Conservation (phyloP, 2,797 vertebrate genomes). For the Platalea minor region DNA sequence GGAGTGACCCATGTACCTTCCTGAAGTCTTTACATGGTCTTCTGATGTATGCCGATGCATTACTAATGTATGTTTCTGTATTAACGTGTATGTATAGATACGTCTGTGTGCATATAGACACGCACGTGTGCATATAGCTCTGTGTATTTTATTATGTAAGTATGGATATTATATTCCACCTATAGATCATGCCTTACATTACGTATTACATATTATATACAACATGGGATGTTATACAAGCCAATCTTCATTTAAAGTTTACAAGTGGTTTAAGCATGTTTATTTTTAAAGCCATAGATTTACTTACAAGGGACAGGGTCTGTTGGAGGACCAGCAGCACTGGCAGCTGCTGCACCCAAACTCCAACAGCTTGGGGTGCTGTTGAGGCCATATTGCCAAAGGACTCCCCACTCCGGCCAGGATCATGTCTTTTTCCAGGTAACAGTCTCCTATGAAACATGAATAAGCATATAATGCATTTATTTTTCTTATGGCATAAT, state of each 20-base stretch:
- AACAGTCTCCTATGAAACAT: not conserved
- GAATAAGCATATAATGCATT: not conserved
- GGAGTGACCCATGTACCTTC: not conserved
- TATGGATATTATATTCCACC: not conserved
- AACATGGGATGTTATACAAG: fast-evolving
- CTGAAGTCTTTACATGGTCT: not conserved
- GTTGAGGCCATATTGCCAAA: not conserved
- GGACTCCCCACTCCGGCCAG: not conserved
- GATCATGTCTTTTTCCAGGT: not conserved
- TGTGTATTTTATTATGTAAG: not conserved
- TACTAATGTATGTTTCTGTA: not conserved
- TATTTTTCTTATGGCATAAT: not conserved
- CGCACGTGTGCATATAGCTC: fast-evolving
- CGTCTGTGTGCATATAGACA: not conserved
- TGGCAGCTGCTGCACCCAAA: not conserved
- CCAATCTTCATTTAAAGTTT: not conserved
- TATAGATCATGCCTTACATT: not conserved
- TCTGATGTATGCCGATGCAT: not conserved
- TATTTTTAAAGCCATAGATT: not conserved
- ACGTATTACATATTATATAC: not conserved
- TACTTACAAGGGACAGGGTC: not conserved
- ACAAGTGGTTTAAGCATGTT: not conserved
- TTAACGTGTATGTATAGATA: not conserved
- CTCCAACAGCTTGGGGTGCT: not conserved
- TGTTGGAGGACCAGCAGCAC: not conserved